Conservation (phyloP, 2,888 invertebrate species). For the Apamea monoglypha region DNA sequence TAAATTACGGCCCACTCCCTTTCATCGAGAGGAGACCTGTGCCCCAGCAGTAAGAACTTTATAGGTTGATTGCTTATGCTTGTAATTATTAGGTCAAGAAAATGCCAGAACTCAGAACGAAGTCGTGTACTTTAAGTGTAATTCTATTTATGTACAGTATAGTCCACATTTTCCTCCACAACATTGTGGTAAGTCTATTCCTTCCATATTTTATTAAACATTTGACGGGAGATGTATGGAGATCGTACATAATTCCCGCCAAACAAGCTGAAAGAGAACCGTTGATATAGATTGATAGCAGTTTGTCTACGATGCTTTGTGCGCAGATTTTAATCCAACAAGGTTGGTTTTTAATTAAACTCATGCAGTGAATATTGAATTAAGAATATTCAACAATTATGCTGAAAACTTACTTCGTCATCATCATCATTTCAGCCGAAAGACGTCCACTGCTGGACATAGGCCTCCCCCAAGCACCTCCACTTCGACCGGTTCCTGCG, state of each 20-base stretch:
- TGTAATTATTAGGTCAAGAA: background rate
- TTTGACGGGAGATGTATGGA: conserved; percentile 68
- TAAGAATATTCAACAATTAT: too few relatives aligned
- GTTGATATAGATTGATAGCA: conserved; percentile 45
- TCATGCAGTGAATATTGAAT: conserved; percentile 4
- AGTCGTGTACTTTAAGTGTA: background rate
- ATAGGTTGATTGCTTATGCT: background rate
- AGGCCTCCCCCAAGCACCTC: too few relatives aligned
- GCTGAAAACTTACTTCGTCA: too few relatives aligned
- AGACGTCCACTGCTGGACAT: too few relatives aligned
- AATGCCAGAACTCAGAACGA: background rate
- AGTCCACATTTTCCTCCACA: background rate
- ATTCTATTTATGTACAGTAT: background rate
- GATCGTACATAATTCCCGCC: conserved; percentile 73
- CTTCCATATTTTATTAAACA: conserved; percentile 62
- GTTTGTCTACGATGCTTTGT: conserved; percentile 17
- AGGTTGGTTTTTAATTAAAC: background rate
- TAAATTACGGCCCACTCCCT: background rate
- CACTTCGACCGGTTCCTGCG: too few relatives aligned
- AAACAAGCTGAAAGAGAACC: conserved; percentile 48
- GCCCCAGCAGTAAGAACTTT: background rate
- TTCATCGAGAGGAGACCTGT: background rate
- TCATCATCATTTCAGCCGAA: too few relatives aligned
- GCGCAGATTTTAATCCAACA: background rate
- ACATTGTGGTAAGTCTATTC: conserved; percentile 32